Evolutionary conservation across 2,113 vertebrate species (phyloP), one percentile per base, ranked within the genome.

Genomic region (Cyanoderma ruficeps): DNA sequence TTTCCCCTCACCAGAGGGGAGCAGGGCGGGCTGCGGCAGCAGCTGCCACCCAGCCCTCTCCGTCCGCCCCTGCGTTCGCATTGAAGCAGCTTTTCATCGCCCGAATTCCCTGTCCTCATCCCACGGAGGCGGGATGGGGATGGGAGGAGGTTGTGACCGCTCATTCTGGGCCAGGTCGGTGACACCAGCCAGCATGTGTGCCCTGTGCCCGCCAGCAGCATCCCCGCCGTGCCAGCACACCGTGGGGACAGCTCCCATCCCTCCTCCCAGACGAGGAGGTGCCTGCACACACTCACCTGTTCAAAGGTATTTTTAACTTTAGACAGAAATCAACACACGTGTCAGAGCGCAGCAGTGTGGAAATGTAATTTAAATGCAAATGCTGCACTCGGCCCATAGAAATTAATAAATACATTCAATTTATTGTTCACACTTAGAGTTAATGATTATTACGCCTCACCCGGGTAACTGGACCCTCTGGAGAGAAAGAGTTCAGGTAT

Each of bases 101-200:
- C 24, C 8, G 4, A 19, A 8, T 11, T 16, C 25, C 6, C 15
- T 18, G 47, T 15, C 35, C 55, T 22, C 69, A 13, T 11, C 16
- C 15, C 65, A 1, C 7, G 1, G 44, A 4, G 4, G 31, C 1
- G 4, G 22, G 35, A 20, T 6, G 17, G n/a, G 46, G 35, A 9
- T 7, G 2, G 1, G n/a, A 3, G 9, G 23, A 37, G 23, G 55
- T 15, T 0, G 27, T 17, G 4, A 3, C 31, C 15, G 30, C 3
- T 22, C 53, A 2, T n/a, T 2, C 41, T 0, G 10, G 35, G 37
- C 28, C 2, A 3, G 3, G 20, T 17, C 59, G 13, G 28, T 13
- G 4, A 1, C 25, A 27, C 11, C 5, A 3, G 7, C 33, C 55
- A 0, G 41, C 19, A n/a, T 4, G 49, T 8, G 13, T n/a, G 55